phyloP scores from a whole-genome alignment of 2,797 vertebrate genomes.

The Syngnathus rostellatus region DNA sequence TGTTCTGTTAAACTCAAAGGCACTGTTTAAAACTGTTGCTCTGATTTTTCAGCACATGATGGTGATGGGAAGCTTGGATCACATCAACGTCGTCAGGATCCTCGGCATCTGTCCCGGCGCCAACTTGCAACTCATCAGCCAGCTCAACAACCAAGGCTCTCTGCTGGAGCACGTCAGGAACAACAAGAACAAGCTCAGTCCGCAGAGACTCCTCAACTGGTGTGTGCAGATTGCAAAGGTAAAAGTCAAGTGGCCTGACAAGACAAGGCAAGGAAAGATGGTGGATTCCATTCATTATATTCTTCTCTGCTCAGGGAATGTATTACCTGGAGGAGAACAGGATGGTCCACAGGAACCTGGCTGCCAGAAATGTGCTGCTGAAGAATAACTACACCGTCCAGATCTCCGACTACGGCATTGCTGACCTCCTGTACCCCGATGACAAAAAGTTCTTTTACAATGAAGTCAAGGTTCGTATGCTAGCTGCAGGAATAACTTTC shows the following conservation, averaged over 20 bases:
- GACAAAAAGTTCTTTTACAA: slow-evolving; percentile 89
- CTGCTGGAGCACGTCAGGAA: slow-evolving; percentile 82
- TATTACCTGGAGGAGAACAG: slow-evolving; percentile 91
- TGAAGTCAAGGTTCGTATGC: slow-evolving; percentile 72
- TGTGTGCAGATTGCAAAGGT: slow-evolving; percentile 97
- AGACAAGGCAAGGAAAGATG: background rate
- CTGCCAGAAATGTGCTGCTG: slow-evolving; percentile 87
- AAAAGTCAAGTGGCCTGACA: slow-evolving; percentile 24
- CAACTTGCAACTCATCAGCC: slow-evolving; percentile 82
- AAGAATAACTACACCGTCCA: slow-evolving; percentile 86
- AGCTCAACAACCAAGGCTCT: slow-evolving; percentile 79
- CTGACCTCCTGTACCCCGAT: slow-evolving; percentile 85
- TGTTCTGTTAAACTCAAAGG: no score
- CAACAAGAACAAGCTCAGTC: slow-evolving; percentile 69
- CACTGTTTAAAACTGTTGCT: no score
- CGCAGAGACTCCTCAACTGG: slow-evolving; percentile 93
- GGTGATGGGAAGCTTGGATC: slow-evolving; percentile 83
- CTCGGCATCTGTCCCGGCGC: slow-evolving; percentile 84
- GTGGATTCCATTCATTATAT: background rate
- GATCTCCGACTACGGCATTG: slow-evolving; percentile 89
- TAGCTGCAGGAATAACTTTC: background rate
- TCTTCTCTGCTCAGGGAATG: slow-evolving; percentile 75
- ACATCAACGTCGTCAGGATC: slow-evolving; percentile 80
- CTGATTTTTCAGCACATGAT: slow-evolving; percentile 77
- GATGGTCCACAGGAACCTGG: slow-evolving; percentile 91